These are phyloP conservation scores for Dicyrtomina minuta DNA, from an alignment of 2,888 invertebrate species.

Conservation along the genomic window DNA sequence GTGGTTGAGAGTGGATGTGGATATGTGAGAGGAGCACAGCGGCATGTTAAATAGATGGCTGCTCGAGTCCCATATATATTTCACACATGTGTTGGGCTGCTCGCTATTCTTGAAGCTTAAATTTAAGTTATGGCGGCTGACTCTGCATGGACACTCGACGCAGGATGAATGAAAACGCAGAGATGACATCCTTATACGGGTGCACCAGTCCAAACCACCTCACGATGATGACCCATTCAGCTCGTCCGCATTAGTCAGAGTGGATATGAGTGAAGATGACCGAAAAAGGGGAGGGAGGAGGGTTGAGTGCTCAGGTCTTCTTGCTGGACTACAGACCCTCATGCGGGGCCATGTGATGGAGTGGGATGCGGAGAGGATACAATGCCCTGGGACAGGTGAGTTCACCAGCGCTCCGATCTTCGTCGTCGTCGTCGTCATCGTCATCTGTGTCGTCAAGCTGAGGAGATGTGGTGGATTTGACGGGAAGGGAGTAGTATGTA, in stretches of 20 bases:
- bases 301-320: background rate
- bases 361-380: no score
- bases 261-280: conserved; percentile 5
- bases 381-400: no score
- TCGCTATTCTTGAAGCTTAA: conserved; percentile 18
- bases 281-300: conserved; percentile 22
- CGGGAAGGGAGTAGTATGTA: no score
- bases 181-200: conserved; percentile 35
- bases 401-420: no score
- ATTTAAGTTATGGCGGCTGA: conserved; percentile 34
- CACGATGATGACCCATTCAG: conserved; percentile 30
- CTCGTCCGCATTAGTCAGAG: conserved; percentile 24
- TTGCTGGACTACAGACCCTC: no score
- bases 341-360: no score
- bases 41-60: conserved; percentile 2
- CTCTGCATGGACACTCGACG: conserved; percentile 29
- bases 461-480: no score
- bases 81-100: conserved; percentile 30
- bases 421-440: no score
- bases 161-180: conserved; percentile 23
- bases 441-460: no score
- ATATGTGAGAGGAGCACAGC: conserved; percentile 17
- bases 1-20: background rate
- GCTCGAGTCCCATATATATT: conserved; percentile 30
- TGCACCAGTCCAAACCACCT: background rate